Conservation (phyloP, 2,113 vertebrate genomes). For the Pteropus alecto region DNA sequence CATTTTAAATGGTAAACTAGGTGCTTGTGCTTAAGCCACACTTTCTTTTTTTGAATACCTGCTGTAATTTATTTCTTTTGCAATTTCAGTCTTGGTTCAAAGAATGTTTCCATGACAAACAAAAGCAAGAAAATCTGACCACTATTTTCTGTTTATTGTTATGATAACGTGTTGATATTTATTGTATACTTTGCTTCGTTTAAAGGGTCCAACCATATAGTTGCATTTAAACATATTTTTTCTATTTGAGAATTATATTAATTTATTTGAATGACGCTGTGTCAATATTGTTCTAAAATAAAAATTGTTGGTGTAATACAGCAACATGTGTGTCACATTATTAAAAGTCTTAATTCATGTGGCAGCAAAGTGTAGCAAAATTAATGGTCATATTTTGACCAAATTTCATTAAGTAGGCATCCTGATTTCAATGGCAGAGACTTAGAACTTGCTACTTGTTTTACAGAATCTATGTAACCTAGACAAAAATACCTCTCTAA, state of each 20-base stretch:
- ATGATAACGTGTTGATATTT: not conserved
- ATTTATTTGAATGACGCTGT: not conserved
- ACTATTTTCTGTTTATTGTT: not conserved
- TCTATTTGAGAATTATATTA: not conserved
- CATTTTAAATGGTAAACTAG: not conserved
- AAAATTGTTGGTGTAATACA: constrained; percentile 2
- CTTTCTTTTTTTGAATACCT: not conserved
- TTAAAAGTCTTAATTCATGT: not conserved
- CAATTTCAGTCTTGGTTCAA: constrained; percentile 4
- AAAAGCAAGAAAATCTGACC: not conserved
- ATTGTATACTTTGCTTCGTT: not conserved
- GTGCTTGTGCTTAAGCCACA: not conserved
- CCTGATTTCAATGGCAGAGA: not conserved
- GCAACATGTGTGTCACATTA: not conserved
- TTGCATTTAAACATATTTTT: not conserved
- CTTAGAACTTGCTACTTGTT: not conserved
- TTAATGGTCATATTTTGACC: not conserved
- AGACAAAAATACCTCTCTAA: not conserved
- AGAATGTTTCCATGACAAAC: not conserved
- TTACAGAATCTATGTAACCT: not conserved
- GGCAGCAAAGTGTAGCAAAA: not conserved
- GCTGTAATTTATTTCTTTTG: not conserved
- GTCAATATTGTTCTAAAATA: not conserved
- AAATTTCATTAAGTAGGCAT: not conserved
- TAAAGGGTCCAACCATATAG: not conserved